Base-by-base conservation (phyloP, 2,113 vertebrate genomes). In the Sinocyclocheilus grahami region DNA sequence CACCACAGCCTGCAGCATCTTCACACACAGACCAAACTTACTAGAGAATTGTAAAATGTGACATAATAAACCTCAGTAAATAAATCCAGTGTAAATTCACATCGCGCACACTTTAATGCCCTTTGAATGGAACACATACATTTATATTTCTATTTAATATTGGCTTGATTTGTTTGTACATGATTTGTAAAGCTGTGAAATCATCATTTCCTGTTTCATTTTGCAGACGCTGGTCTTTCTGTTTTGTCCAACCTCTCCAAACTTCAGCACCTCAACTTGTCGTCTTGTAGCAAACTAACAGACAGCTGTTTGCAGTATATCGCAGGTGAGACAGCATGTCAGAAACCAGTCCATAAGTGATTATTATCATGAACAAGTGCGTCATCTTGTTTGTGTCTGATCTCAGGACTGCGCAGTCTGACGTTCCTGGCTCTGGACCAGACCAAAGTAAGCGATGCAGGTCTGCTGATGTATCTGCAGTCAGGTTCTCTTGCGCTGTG, bases 221-320 rank as follows among this genome's bases (percentile, higher is more conserved):
- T 76, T 12, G 2, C 87, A 96, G 96, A 96, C 83, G 92, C 93
- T 1, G 95, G 95, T 1, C 89, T 96, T 2, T 93, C 92, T 0
- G 92, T 95, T 20, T 76, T 96, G 13, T 91, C 92, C 87, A 92
- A 91, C 58, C 90, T 96, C 86, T 86, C 93, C 60, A 95, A 93
- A 88, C 93, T 96, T 67, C 96, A 96, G 92, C 91, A 95, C 87
- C 95, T 96, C n/a, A 96, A 96, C 92, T 91, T 96, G 88, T 92
- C 95, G 0, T 94, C 95, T 74, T 96, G 96, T 87, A 88, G 78
- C 83, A 96, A 96, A 89, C 94, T 96, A 46, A 96, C 96, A 0
- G 94, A 96, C 87, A 88, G 91, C 89, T 96, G 95, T 89, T 92
- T 96, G 86, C 92, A 91, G 74, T 90, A 94, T 71, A 93, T 96